Evolutionary conservation across 2,113 vertebrate species (phyloP), one percentile per base, ranked within the genome.

Genomic region (Caranx ignobilis): DNA sequence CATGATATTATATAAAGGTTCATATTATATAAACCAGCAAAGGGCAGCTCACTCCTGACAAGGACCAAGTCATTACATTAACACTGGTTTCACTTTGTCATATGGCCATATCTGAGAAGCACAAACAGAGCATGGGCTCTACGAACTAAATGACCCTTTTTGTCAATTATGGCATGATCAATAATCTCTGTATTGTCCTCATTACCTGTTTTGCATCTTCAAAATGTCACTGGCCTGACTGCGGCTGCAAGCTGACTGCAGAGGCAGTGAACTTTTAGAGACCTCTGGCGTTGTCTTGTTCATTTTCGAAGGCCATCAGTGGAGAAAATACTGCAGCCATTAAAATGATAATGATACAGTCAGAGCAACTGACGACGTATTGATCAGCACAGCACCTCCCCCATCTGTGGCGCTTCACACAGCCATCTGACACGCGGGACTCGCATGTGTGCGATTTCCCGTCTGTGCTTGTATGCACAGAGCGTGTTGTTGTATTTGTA

Each of bases 321-420:
- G 16, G 71, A 55, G 71, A 84, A 92, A 93, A 91, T 88, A 84
- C 84, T 79, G 85, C 87, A 91, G 91, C 88, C 91, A 89, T 92
- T 93, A 91, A 91, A 88, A 89, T 86, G 79, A 93, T 91, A 91
- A 93, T 91, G 89, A 86, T 83, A 92, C 37, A 81, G 85, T 85
- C 79, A 72, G 73, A 70, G 79, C 63, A 21, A 67, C 87, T 91
- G 80, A 87, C 18, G 64, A 85, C 11, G 57, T 90, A 91, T 93
- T 72, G 90, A 92, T 93, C 85, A 64, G 6, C 37, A 45, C 75
- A 61, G 64, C 56, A 39, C 56, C 75, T 50, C 75, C 73, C 63
- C 48, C 74, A 74, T 81, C 52, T 52, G 55, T 11, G 32, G 41
- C 15, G n/a, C 71, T 61, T 74, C 37, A 79, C 59, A 11, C 45